phyloP scores from a whole-genome alignment of 2,888 invertebrate genomes.

The Stramonita haemastoma region DNA sequence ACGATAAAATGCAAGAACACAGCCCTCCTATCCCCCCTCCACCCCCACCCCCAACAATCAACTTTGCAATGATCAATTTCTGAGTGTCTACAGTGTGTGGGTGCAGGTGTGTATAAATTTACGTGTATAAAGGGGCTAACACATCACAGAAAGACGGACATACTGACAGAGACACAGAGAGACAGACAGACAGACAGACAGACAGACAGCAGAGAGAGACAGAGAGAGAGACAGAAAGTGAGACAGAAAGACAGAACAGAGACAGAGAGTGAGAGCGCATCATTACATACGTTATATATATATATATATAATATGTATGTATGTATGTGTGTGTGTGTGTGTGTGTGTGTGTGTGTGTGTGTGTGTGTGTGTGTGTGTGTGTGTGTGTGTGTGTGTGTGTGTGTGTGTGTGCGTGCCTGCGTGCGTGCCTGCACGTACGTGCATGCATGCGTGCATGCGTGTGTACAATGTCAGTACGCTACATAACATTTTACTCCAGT shows the following conservation, averaged over 20 bases:
- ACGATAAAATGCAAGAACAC: no score
- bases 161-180: background rate
- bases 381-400: background rate
- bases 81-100: no score
- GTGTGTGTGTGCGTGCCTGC: background rate
- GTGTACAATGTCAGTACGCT: no score
- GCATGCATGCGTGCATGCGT: no score
- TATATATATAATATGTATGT: no score
- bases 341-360: constrained; percentile 20
- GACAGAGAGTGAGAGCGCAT: no score
- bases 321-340: background rate
- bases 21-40: no score
- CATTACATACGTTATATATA: no score
- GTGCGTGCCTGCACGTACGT: background rate
- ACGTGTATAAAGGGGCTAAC: background rate
- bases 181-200: background rate
- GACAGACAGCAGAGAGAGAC: background rate
- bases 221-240: background rate
- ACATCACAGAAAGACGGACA: background rate
- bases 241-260: background rate
- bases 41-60: no score
- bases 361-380: constrained; percentile 26
- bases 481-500: no score
- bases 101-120: no score
- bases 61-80: no score